Percentiles rank a stretch among this genome's conserved stretches.
Evolutionary conservation across 35 echinoderm and acorn worm species (phyloP).

Genomic region (Stichopus chloronotus): DNA sequence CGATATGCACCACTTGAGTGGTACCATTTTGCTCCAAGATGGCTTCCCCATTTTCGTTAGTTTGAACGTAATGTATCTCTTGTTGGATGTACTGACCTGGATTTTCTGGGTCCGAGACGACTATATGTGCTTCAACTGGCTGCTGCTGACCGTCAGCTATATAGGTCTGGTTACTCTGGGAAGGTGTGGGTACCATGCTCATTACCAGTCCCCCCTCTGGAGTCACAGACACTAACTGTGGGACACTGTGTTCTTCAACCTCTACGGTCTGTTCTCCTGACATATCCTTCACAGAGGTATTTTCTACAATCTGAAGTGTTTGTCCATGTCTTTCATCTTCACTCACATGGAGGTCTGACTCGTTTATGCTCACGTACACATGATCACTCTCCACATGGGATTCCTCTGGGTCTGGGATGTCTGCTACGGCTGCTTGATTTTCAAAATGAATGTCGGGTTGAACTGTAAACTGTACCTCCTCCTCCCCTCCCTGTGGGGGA

Average conservation of each 20-base stretch:
- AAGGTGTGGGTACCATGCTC: slow-evolving; percentile 41
- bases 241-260: slow-evolving; percentile 12
- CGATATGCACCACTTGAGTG: slow-evolving; percentile 37
- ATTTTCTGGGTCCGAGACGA: slow-evolving; percentile 41
- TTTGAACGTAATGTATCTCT: slow-evolving; percentile 42
- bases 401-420: background rate
- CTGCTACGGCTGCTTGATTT: slow-evolving; percentile 28
- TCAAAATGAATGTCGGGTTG: slow-evolving; percentile 38
- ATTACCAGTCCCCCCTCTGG: slow-evolving; percentile 37
- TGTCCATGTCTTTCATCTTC: background rate
- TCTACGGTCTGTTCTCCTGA: background rate
- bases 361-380: slow-evolving; percentile 30
- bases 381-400: slow-evolving; percentile 15
- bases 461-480: slow-evolving; percentile 20
- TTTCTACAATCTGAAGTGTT: slow-evolving; percentile 40
- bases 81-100: slow-evolving; percentile 27
- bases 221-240: slow-evolving; percentile 30
- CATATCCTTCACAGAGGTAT: background rate
- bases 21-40: slow-evolving; percentile 26
- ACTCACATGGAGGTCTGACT: slow-evolving; percentile 12
- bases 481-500: background rate
- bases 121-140: slow-evolving; percentile 41
- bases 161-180: slow-evolving; percentile 3
- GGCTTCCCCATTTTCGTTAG: background rate
- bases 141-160: background rate